A percentile compares a stretch with the other conserved stretches of the same genome.
Conservation (phyloP, 2,113 vertebrate genomes). For the Orthonyx spaldingii region DNA sequence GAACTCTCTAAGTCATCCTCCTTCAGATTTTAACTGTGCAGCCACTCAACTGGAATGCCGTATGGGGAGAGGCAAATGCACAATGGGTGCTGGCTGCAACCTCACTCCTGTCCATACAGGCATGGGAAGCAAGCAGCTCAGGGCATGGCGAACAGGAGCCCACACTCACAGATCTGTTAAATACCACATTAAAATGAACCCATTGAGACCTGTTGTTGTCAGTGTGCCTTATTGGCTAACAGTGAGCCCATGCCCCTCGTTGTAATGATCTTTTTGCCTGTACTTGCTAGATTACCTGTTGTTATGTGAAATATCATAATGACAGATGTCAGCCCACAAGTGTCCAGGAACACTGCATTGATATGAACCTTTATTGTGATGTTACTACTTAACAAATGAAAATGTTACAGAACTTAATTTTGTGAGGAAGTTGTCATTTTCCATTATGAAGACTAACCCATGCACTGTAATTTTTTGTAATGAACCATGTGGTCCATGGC, state of each 20-base stretch:
- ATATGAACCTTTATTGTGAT: neutral
- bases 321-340: neutral
- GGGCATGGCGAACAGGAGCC: neutral
- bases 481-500: neutral
- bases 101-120: neutral
- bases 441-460: neutral
- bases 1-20: neutral
- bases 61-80: neutral
- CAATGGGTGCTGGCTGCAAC: neutral
- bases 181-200: neutral
- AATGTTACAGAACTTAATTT: neutral
- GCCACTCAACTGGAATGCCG: neutral
- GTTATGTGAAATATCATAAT: neutral
- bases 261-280: neutral
- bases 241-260: neutral
- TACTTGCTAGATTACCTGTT: neutral
- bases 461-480: neutral
- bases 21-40: neutral
- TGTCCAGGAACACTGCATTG: neutral
- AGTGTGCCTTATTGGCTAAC: neutral
- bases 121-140: neutral
- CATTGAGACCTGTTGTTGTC: neutral
- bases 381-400: neutral
- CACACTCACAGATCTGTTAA: neutral
- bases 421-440: neutral